Evolutionary conservation across 2,888 invertebrate genomes (phyloP), one percentile per base, ranked within the genome.

Genomic region (Pocota personata): DNA sequence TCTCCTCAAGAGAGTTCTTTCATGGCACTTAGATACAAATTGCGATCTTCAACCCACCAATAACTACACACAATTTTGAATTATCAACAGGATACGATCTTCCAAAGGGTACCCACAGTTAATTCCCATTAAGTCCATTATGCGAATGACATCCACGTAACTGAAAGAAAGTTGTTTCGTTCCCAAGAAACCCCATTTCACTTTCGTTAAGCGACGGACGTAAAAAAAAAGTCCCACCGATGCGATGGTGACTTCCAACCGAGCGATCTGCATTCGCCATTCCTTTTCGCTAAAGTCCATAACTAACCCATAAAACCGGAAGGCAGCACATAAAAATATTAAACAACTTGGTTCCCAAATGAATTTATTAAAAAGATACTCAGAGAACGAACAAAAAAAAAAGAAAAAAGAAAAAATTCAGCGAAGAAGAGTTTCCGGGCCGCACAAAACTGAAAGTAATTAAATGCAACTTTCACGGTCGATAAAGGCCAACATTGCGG

Each of bases 401-500:
- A 14, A 5, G 43, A 66, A 35, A 57, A 24, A 58, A 58, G 2
- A 60, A 30, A 62, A 27, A 21, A 21, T 55, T 40, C 50, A 52
- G 10, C 40, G 62, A 27, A 46, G 62, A 27, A 32, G 48, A 50
- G 52, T 37, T 52, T n/a, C n/a, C n/a, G n/a, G n/a, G 67, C 37
- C 55, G 58, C 62, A 19, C 77, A 58, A 77, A 82, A 82, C 21
- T 37, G 75, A 79, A 79, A 79, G 84, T 80, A 84, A 84, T 84
- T 84, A 84, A 84, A 76, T 76, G 75, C 84, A 80, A 84, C 84
- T 84, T 84, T 84, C 84, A 84, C 84, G 84, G 71, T 84, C 84
- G 75, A 84, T 84, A 76, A 78, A 84, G 75, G 80, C 64, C 57
- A 62, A 58, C 52, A 55, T 43, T 43, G 73, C 50, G 69, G 71